phyloP scores from a whole-genome alignment of 2,113 vertebrate species.

The Apodemus speciosus region DNA sequence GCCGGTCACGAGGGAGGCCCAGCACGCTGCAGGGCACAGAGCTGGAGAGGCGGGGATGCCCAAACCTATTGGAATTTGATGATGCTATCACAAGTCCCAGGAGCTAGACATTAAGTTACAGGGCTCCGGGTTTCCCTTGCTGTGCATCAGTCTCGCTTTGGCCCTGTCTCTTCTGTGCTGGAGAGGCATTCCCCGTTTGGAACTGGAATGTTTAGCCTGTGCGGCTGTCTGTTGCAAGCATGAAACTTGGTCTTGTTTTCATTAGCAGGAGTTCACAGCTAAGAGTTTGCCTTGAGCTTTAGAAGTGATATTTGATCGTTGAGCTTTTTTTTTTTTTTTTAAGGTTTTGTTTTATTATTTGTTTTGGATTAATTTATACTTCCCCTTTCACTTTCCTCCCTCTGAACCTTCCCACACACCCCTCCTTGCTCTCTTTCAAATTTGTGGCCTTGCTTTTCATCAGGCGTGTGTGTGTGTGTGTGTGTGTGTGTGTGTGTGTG shows the following conservation, averaged over 20 bases:
- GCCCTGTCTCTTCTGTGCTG: background rate
- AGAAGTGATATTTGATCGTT: background rate
- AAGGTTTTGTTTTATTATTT: background rate
- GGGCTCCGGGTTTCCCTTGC: background rate
- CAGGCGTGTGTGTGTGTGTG: background rate
- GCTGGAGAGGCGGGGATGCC: background rate
- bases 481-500: background rate
- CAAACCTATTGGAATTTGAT: background rate
- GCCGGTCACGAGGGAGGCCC: background rate
- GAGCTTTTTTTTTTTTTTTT: background rate
- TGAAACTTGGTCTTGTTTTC: background rate
- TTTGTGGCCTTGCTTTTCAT: background rate
- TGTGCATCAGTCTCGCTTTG: background rate
- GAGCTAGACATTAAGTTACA: background rate
- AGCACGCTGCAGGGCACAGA: background rate
- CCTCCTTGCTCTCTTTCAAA: background rate
- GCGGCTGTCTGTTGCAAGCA: background rate
- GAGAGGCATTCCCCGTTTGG: background rate
- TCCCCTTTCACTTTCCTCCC: background rate
- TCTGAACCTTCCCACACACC: background rate
- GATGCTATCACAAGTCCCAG: background rate
- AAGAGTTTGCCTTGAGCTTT: background rate
- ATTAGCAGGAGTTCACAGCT: background rate
- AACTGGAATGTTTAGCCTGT: background rate
- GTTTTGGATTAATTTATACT: background rate